Evolutionary conservation across 1,140 invertebrate species (phyloP), one percentile per base, ranked within the genome.

Genomic region (Heliconius hermathena): DNA sequence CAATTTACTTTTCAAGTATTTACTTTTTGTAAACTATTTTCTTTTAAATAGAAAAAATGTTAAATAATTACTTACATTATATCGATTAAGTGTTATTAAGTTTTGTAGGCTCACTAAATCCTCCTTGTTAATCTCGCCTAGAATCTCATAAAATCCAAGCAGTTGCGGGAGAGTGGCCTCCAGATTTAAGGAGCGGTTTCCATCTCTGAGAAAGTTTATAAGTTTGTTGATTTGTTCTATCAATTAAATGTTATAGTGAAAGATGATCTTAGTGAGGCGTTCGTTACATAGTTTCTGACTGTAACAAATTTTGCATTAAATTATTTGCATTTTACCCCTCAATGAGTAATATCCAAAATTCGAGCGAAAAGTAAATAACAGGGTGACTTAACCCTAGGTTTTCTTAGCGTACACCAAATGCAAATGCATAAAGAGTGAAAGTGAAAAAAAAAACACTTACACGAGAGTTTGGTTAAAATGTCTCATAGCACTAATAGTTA

Each of bases 391-490:
- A 13, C 9, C 41, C 9, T 33, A 46, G 4, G 41, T 46, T 46
- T 46, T 46, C 2, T 11, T 46, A 0, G 41, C 8, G 8, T 46
- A 46, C 8, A 46, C 41, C 11, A 11, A 11, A 46, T 33, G 5
- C 2, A 29, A 29, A 29, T 29, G 2, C 29, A 33, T 49, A 18
- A 49, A 49, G 2, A 52, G 18, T 6, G 18, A 52, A 52, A 3
- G 49, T 52, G 13, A 18, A 20, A 20, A 52, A 20, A n/a, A 54
- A 36, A 16, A 26, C 18, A 85, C 89, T 89, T 84, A 93, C 92
- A 91, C 88, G 6, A 93, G 81, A 41, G 89, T 91, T 29, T 77
- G 86, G 2, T 90, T 88, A 20, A 94, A 85, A 70, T 91, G 82
- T 9, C 76, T 77, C 76, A 90, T 74, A 22, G 87, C 74, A 38